Conservation (phyloP, 1,140 invertebrate genomes). For the Anadara kagoshimensis region DNA sequence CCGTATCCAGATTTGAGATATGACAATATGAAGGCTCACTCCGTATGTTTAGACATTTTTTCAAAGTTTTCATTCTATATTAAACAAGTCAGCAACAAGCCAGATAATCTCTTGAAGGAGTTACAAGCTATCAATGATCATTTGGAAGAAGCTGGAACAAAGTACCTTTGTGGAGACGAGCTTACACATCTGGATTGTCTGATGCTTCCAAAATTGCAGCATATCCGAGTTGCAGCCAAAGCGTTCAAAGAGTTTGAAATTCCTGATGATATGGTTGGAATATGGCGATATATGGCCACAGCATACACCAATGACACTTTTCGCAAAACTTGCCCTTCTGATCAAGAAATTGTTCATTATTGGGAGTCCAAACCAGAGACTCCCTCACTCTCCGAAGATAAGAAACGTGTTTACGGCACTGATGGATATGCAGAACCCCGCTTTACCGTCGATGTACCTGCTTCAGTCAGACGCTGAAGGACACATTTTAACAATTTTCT, state of each 20-base stretch:
- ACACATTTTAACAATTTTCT: neutral
- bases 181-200: conserved; percentile 77
- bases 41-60: conserved; percentile 76
- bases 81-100: conserved; percentile 76
- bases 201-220: conserved; percentile 79
- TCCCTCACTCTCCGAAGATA: conserved; percentile 60
- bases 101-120: conserved; percentile 71
- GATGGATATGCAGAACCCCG: conserved; percentile 53
- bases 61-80: conserved; percentile 79
- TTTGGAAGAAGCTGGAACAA: conserved; percentile 61
- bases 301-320: conserved; percentile 79
- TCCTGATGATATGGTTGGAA: conserved; percentile 74
- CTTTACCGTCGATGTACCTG: conserved; percentile 55
- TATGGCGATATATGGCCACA: conserved; percentile 79
- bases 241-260: conserved; percentile 78
- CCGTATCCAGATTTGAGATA: conserved; percentile 73
- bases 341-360: conserved; percentile 79
- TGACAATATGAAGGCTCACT: conserved; percentile 74
- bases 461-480: conserved; percentile 17
- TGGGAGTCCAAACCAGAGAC: conserved; percentile 77
- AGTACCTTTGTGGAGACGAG: conserved; percentile 74
- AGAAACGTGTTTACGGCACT: conserved; percentile 64
- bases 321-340: conserved; percentile 79
- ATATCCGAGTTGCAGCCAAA: conserved; percentile 77
- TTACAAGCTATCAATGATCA: conserved; percentile 74